Evolutionary conservation across 1,140 invertebrate species (phyloP).

Genomic region (Ceratitis capitata): DNA sequence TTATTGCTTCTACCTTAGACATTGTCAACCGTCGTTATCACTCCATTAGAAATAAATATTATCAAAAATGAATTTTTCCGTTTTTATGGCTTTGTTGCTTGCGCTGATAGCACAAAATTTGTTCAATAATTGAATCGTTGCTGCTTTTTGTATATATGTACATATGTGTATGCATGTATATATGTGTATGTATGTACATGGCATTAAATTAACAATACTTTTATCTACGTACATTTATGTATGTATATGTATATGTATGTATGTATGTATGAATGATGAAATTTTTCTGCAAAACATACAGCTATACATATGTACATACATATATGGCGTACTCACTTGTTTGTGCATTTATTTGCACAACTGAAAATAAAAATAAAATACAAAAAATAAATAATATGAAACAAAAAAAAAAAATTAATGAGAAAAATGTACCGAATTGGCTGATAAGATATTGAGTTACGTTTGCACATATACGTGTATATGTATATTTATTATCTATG

Average conservation of each 20-base stretch:
- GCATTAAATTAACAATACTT: no score
- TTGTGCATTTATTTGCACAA: background rate
- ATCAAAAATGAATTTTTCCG: background rate
- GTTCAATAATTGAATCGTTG: conserved; percentile 14
- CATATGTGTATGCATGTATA: background rate
- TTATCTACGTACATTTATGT: no score
- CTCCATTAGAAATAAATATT: background rate
- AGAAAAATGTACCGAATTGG: background rate
- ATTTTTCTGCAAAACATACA: background rate
- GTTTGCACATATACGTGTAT: background rate
- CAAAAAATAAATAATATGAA: no score
- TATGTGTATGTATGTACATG: background rate
- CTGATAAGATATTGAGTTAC: background rate
- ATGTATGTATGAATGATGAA: background rate
- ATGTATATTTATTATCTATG: background rate
- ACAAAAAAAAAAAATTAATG: no score
- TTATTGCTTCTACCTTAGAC: background rate
- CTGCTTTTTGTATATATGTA: background rate
- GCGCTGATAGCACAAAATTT: background rate
- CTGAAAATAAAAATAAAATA: background rate
- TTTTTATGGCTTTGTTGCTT: background rate
- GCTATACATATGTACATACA: background rate
- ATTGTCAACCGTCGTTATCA: conserved; percentile 10
- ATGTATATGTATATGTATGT: no score
- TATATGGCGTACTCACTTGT: no score